A percentile compares a stretch with the other conserved stretches of the same genome.
Conservation (phyloP, 2,797 vertebrate genomes). For the Pangasius sanitwongsei region DNA sequence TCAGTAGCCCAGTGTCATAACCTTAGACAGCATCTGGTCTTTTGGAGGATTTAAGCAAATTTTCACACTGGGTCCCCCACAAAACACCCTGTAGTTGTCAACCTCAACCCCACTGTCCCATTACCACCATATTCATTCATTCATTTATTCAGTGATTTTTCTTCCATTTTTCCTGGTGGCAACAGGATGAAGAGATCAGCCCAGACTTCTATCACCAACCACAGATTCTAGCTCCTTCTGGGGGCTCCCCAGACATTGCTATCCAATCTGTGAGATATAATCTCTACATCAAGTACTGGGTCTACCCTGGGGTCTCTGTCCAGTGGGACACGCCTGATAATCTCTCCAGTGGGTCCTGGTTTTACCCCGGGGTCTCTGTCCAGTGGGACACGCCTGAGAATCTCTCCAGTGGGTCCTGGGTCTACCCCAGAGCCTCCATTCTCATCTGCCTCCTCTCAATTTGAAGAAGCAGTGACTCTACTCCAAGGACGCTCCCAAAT, state of each 20-base stretch:
- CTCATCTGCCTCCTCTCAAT: not conserved
- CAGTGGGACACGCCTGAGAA: too few relatives aligned
- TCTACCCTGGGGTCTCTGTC: not conserved
- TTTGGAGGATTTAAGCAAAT: not conserved
- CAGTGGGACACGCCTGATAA: not conserved
- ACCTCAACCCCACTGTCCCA: not conserved
- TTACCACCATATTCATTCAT: not conserved
- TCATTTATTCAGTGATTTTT: not conserved
- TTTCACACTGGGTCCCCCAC: not conserved
- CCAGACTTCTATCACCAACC: not conserved
- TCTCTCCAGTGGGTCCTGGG: not conserved
- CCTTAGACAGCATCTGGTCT: not conserved
- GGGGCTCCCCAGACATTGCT: not conserved
- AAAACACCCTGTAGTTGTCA: not conserved
- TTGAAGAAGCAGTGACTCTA: not conserved
- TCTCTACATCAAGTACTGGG: not conserved
- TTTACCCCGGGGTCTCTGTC: not conserved
- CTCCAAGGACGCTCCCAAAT: not conserved
- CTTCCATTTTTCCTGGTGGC: not conserved
- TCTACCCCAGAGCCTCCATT: not conserved
- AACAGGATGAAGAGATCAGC: too few relatives aligned
- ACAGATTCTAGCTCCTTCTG: not conserved
- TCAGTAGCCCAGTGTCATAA: not conserved
- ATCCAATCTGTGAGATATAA: not conserved
- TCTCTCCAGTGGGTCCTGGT: not conserved